A percentile compares a stretch with the other conserved stretches of the same genome.
Conservation (phyloP, 2,113 vertebrate genomes). For the Corapipo altera region DNA sequence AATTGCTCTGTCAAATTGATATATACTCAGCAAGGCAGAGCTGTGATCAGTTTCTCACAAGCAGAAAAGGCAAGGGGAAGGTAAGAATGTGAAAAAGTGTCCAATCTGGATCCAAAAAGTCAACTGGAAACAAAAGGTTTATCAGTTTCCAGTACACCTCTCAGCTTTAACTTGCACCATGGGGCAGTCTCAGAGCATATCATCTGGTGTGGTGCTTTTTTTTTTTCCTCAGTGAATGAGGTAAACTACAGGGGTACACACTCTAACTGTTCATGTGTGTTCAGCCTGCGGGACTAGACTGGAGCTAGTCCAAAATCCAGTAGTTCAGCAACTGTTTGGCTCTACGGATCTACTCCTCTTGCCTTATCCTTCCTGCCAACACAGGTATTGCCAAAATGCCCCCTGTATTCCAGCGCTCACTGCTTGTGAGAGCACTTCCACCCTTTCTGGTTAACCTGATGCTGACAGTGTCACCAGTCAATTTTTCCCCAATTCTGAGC, state of each 20-base stretch:
- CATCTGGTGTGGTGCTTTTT: background rate
- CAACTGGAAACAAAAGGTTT: background rate
- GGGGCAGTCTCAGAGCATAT: background rate
- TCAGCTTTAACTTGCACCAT: background rate
- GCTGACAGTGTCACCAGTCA: background rate
- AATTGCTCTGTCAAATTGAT: background rate
- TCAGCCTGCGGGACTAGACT: background rate
- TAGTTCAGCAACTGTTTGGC: background rate
- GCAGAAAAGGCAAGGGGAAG: background rate
- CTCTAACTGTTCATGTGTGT: background rate
- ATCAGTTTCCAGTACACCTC: background rate
- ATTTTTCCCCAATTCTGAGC: background rate
- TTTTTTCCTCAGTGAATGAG: background rate
- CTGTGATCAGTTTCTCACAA: background rate
- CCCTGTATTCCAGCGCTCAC: rapidly evolving
- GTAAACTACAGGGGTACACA: background rate
- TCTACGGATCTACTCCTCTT: background rate
- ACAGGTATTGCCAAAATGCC: background rate
- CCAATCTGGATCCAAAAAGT: background rate
- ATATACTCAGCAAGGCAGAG: background rate
- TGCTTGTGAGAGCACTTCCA: background rate
- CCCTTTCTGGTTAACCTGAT: background rate
- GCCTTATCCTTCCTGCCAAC: background rate
- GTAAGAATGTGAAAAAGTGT: background rate
- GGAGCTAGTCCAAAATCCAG: background rate